phyloP scores from a whole-genome alignment of 2,888 invertebrate genomes.

The Orgyia antiqua region DNA sequence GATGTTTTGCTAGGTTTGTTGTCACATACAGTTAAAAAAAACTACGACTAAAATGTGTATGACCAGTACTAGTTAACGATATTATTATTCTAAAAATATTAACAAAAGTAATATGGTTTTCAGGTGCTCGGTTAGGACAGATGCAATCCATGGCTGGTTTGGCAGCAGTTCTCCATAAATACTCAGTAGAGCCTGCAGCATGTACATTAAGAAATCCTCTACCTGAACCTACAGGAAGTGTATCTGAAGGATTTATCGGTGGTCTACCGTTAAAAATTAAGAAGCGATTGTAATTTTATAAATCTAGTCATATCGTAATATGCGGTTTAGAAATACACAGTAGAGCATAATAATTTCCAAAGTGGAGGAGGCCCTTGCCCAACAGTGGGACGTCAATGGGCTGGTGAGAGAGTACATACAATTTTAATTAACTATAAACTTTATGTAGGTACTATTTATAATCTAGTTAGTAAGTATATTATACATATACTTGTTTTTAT shows the following conservation, averaged over 20 bases:
- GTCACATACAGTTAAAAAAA: too few relatives aligned
- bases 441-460: too few relatives aligned
- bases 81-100: not conserved
- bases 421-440: too few relatives aligned
- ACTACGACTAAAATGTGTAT: too few relatives aligned
- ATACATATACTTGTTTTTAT: too few relatives aligned
- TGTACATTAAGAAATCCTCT: conserved; percentile 36
- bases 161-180: conserved; percentile 47
- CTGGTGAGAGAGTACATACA: too few relatives aligned
- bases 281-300: conserved; percentile 24
- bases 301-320: too few relatives aligned
- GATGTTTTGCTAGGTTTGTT: too few relatives aligned
- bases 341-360: too few relatives aligned
- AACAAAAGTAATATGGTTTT: conserved; percentile 13
- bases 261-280: conserved; percentile 50
- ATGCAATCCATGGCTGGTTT: conserved; percentile 66
- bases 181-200: conserved; percentile 48
- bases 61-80: not conserved
- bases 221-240: conserved; percentile 49
- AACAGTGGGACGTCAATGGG: too few relatives aligned
- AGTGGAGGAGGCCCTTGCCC: too few relatives aligned
- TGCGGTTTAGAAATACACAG: not conserved
- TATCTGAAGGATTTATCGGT: conserved; percentile 49
- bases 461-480: too few relatives aligned
- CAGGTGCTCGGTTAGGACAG: conserved; percentile 58